Evolutionary conservation across 2,888 invertebrate species (phyloP), one percentile per base, ranked within the genome.

Genomic region (Sabatieria punctata): DNA sequence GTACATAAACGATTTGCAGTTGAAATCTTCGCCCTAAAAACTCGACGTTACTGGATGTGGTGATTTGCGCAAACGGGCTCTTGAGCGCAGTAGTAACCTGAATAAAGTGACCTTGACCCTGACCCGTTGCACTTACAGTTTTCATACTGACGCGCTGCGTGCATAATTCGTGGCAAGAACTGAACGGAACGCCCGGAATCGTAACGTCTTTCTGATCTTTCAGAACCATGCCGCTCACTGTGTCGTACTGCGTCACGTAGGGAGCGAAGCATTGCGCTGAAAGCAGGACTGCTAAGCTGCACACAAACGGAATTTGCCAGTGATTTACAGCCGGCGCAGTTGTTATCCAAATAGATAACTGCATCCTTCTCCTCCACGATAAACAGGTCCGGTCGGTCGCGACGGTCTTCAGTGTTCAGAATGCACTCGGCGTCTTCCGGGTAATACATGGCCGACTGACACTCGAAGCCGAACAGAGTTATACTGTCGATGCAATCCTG

Each of bases 1-100:
- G 57, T 61, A 63, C 61, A 60, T 63, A 60, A 63, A 63, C 18
- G 60, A 56, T 49, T 64, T 63, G 59, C 63, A 63, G 56, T 60
- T 62, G 55, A 61, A 63, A 49, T 60, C 62, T 42, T 59, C 59
- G 36, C 54, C 52, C 57, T 57, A 43, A 27, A 41, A 26, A 23
- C 25, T 40, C n/a, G n/a, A n/a, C n/a, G n/a, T n/a, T n/a, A n/a
- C n/a, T n/a, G n/a, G n/a, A n/a, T n/a, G n/a, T n/a, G n/a, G n/a
- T n/a, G n/a, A n/a, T n/a, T n/a, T n/a, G n/a, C n/a, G n/a, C n/a
- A n/a, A n/a, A n/a, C n/a, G n/a, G n/a, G n/a, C n/a, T n/a, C n/a
- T n/a, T n/a, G n/a, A n/a, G n/a, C n/a, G n/a, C n/a, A n/a, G n/a
- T n/a, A n/a, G n/a, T n/a, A n/a, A n/a, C n/a, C n/a, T n/a, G n/a